Evolutionary conservation across 37 sponge, comb jelly and placozoan species (phyloP).

Genomic region (Chondrosia reniformis): DNA sequence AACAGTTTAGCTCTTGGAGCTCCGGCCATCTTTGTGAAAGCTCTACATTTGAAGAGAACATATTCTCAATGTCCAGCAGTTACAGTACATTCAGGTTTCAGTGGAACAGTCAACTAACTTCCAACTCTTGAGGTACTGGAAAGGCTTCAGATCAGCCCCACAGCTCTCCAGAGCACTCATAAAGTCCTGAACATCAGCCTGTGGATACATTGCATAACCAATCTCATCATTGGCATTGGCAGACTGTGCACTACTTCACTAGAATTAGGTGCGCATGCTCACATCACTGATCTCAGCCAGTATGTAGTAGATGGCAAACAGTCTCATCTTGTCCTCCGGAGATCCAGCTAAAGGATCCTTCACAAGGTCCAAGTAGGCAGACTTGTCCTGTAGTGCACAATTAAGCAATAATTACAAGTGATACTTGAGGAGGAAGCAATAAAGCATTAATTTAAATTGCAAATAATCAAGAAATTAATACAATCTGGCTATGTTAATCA

Average conservation of each 20-base stretch:
- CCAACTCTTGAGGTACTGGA: conserved; percentile 79
- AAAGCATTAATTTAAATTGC: too few species aligned
- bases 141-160: conserved; percentile 51
- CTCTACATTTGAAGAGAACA: neutral
- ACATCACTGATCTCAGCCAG: conserved; percentile 70
- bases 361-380: conserved; percentile 3
- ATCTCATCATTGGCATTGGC: neutral
- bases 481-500: too few species aligned
- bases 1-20: neutral
- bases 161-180: conserved; percentile 50
- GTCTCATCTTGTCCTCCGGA: conserved; percentile 86
- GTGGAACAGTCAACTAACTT: conserved; percentile 52
- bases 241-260: neutral
- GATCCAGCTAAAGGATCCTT: conserved; percentile 59
- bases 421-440: neutral
- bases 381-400: conserved; percentile 3
- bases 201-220: neutral
- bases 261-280: neutral
- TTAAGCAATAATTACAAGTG: neutral
- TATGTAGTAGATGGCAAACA: conserved; percentile 92
- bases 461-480: too few species aligned
- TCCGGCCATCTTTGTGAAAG: conserved; percentile 16
- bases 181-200: conserved; percentile 59
- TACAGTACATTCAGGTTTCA: neutral
- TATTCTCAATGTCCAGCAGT: neutral